Conservation (phyloP, 2,113 vertebrate species). For the Seriola dumerili region DNA sequence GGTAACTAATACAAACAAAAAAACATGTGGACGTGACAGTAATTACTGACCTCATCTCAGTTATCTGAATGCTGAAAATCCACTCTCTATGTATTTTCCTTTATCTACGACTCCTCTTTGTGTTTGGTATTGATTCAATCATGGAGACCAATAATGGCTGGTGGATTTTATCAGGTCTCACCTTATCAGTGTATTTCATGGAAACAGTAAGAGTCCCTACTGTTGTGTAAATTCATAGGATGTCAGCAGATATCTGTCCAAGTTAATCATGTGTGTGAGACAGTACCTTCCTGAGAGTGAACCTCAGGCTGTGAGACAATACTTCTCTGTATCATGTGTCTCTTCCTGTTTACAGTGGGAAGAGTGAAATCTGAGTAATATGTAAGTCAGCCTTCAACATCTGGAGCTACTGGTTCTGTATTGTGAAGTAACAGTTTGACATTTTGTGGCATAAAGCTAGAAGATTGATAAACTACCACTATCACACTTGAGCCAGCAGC, state of each 20-base stretch:
- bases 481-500: too few relatives aligned
- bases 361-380: not conserved
- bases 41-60: not conserved
- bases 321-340: slow-evolving; percentile 5
- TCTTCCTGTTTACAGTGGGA: not conserved
- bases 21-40: not conserved
- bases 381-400: slow-evolving; percentile 5
- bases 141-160: not conserved
- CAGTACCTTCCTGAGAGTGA: not conserved
- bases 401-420: not conserved
- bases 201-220: not conserved
- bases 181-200: not conserved
- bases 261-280: not conserved
- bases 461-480: too few relatives aligned
- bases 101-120: not conserved
- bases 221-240: not conserved
- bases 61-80: not conserved
- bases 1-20: not conserved
- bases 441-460: not conserved
- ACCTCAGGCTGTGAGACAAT: slow-evolving; percentile 5
- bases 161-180: not conserved
- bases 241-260: slow-evolving; percentile 25
- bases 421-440: not conserved
- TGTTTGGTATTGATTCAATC: slow-evolving; percentile 15
- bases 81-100: not conserved